Evolutionary conservation across 2,113 vertebrate genomes (phyloP).

Genomic region (Lycocorax pyrrhopterus): DNA sequence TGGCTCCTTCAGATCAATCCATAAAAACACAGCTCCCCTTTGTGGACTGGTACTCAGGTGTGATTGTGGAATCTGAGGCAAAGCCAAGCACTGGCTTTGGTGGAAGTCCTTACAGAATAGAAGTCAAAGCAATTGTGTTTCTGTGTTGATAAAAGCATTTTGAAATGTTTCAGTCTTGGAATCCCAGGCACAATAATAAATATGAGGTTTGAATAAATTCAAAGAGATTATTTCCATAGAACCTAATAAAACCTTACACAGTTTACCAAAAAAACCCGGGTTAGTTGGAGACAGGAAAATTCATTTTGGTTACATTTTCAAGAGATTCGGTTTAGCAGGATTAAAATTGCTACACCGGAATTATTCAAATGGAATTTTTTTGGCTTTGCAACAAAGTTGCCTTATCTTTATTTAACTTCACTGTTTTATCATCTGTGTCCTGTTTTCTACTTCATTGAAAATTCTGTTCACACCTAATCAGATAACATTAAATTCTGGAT

Average conservation of each 20-base stretch:
- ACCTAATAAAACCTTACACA: neutral
- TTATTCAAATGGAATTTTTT: slow-evolving; percentile 12
- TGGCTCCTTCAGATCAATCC: neutral
- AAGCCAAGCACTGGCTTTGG: neutral
- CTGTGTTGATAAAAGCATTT: neutral
- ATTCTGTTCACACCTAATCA: slow-evolving; percentile 63
- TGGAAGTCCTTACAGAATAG: neutral
- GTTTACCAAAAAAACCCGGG: neutral
- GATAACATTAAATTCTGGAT: slow-evolving; percentile 38
- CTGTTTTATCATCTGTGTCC: slow-evolving; percentile 66
- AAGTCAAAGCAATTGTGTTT: neutral
- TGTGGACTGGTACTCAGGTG: neutral
- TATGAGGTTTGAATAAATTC: neutral
- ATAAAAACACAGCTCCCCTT: neutral
- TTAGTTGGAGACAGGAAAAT: neutral
- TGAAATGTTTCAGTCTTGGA: neutral
- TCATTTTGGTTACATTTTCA: neutral
- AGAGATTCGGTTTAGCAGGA: neutral
- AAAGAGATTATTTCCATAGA: neutral
- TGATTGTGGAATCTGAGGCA: neutral
- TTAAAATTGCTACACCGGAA: slow-evolving; percentile 14
- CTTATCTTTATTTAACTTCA: slow-evolving; percentile 47
- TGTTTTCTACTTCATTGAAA: slow-evolving; percentile 65
- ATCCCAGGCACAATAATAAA: neutral
- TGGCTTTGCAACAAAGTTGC: slow-evolving; percentile 9